Base-by-base conservation (phyloP, 1,140 invertebrate species). In the Caenorhabditis brenneri region DNA sequence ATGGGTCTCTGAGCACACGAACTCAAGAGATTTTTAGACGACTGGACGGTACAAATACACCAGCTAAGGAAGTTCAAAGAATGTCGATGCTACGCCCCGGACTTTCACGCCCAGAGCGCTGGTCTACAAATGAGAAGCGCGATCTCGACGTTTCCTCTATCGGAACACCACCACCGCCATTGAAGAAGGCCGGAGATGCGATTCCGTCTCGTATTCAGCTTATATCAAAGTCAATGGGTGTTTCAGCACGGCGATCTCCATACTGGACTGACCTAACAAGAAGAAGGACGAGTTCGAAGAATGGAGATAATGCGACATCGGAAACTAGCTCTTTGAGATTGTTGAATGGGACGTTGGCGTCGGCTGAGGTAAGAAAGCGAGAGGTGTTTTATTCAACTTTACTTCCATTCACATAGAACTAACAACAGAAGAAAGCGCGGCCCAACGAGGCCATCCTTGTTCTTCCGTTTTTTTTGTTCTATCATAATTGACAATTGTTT, bases 41-140 rank as follows among this genome's bases (percentile, higher is more conserved):
- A 24, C 24, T 84, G 6, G 83, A 84, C 39, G 31, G 39, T 15
- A 69, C 78, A 9, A 78, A 60, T 51, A 84, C 83, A 5, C 83
- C 83, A n/a, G 83, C 83, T 16, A 53, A 78, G 42, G 83, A 84
- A 33, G 74, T 78, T 22, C 74, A 53, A n/a, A 10, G 78, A 29
- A 58, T 84, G 83, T 36, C 83, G 5, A 80, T 80, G 74, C 4
- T 84, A 15, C 48, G 83, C 15, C n/a, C 33, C 10, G 58, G 69
- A 9, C 19, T 78, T 36, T 7, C 36, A 2, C 46, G 36, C 29
- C 60, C 81, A 9, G 83, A 84, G 31, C 24, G 29, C 27, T 79
- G 78, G 83, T 33, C 4, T 31, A 6, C 33, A 2, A 79, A 15
- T n/a, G 48, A 42, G 12, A 36, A 24, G 16, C 12, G n/a, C 10